Conservation (phyloP, 2,888 invertebrate genomes). For the Apantesis nais region DNA sequence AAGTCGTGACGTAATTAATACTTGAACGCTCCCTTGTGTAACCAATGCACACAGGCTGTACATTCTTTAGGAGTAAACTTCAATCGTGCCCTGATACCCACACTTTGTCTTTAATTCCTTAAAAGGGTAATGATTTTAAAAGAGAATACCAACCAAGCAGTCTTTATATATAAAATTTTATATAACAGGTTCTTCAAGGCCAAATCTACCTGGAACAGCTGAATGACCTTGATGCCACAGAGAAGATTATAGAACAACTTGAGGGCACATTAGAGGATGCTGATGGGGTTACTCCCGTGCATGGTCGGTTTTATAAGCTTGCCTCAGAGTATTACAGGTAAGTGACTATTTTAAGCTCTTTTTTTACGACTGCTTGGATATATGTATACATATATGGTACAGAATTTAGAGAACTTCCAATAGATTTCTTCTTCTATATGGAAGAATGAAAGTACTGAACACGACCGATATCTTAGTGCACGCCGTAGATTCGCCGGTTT, state of each 20-base stretch:
- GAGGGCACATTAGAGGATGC: constrained; percentile 94
- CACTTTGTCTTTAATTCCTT: too few relatives aligned
- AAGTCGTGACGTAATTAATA: too few relatives aligned
- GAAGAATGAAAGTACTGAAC: too few relatives aligned
- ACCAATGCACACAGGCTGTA: too few relatives aligned
- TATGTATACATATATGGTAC: too few relatives aligned
- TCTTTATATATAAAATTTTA: neutral
- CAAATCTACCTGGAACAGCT: constrained; percentile 92
- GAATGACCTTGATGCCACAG: constrained; percentile 91
- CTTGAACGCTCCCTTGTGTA: too few relatives aligned
- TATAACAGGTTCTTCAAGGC: constrained; percentile 90
- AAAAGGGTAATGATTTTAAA: too few relatives aligned
- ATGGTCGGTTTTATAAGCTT: constrained; percentile 96
- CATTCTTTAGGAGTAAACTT: too few relatives aligned
- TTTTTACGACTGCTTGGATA: neutral
- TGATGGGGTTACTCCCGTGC: constrained; percentile 96
- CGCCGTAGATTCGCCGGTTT: neutral
- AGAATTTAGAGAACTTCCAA: too few relatives aligned
- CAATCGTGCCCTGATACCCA: too few relatives aligned
- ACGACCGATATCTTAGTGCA: too few relatives aligned
- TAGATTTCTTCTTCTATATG: too few relatives aligned
- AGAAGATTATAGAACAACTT: constrained; percentile 94
- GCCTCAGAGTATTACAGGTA: constrained; percentile 96
- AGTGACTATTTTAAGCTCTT: constrained; percentile 15
- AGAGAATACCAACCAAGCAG: neutral